Evolutionary conservation across 2,888 invertebrate species (phyloP).

Genomic region (Ormyrus nitidulus): DNA sequence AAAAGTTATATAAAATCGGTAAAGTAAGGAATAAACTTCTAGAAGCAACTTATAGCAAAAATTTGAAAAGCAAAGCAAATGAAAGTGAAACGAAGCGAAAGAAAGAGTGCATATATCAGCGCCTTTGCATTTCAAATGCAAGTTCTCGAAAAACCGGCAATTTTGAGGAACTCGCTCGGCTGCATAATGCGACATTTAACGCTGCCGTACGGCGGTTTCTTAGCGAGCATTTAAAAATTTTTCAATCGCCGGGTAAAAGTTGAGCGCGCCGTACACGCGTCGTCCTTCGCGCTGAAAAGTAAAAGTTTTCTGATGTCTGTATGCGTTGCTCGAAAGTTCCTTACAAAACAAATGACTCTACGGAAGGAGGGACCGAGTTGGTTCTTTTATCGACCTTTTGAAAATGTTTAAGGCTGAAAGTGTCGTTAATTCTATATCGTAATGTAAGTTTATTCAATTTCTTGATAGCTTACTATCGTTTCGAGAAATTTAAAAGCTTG

Average conservation of each 20-base stretch:
- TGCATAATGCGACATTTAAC: not conserved
- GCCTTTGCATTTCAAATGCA: not conserved
- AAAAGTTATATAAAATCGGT: no score
- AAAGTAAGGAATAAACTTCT: no score
- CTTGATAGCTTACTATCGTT: no score
- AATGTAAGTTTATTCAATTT: no score
- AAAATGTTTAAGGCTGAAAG: no score
- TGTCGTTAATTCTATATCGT: no score
- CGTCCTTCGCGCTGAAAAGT: constrained; percentile 10
- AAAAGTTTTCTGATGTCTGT: constrained; percentile 16
- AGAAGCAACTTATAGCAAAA: no score
- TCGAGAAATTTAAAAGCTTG: no score
- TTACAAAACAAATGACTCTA: constrained; percentile 2
- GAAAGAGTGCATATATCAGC: no score
- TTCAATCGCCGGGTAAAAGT: constrained; percentile 4
- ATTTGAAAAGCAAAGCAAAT: not conserved
- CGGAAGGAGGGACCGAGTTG: no score
- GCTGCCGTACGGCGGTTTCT: not conserved
- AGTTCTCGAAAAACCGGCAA: not conserved
- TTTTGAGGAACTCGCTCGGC: no score
- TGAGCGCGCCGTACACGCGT: not conserved
- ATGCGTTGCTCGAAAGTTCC: not conserved
- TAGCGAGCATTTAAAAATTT: not conserved
- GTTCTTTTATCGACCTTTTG: no score
- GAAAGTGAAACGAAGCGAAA: not conserved